A percentile compares a stretch with the other conserved stretches of the same genome.
phyloP scores from a whole-genome alignment of 2,113 vertebrate genomes.

The Mastomys coucha region DNA sequence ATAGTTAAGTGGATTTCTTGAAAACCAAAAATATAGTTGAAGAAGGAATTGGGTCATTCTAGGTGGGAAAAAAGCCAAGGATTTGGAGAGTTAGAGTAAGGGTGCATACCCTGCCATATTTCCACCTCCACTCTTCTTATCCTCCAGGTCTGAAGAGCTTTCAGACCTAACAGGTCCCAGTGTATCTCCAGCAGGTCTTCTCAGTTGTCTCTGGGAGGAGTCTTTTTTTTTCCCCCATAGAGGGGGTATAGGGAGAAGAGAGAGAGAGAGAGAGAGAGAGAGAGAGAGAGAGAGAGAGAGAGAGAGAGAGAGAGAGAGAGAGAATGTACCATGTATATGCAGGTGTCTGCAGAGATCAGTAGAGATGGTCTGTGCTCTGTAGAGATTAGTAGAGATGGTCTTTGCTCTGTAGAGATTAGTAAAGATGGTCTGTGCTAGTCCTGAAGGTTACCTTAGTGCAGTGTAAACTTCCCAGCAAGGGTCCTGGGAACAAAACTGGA shows the following conservation, averaged over 20 bases:
- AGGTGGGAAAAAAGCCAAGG: background rate
- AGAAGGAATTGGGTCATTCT: constrained; percentile 42
- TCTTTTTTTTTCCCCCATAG: background rate
- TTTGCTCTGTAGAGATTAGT: background rate
- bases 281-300: no score
- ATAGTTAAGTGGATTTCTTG: constrained; percentile 35
- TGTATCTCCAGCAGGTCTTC: background rate
- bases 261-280: no score
- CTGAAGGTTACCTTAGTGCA: background rate
- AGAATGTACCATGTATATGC: background rate
- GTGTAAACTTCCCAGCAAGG: background rate
- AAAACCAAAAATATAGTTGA: constrained; percentile 13
- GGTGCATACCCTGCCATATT: background rate
- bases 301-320: no score
- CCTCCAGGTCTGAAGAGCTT: background rate
- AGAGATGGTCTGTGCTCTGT: background rate
- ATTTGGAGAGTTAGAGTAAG: background rate
- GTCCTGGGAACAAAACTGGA: background rate
- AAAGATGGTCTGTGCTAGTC: background rate
- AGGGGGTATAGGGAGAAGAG: no score
- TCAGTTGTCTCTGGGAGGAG: background rate
- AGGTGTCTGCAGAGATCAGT: background rate
- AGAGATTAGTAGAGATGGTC: background rate
- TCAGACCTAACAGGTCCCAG: background rate
- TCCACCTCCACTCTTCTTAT: background rate